These are phyloP conservation scores for Galago senegalensis DNA, from an alignment of 2,797 vertebrate genomes.

Conservation along the genomic window DNA sequence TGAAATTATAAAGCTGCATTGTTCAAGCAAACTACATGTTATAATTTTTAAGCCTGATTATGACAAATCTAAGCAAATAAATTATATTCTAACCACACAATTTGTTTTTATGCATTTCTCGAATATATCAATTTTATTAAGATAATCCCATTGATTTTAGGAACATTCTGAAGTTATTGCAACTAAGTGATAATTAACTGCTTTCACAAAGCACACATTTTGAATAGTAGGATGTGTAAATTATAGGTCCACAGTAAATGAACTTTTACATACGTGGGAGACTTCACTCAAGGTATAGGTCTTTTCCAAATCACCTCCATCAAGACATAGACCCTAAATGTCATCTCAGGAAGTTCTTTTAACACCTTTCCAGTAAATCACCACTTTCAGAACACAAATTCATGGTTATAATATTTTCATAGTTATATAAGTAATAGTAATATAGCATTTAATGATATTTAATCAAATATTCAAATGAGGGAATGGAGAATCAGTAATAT, in stretches of 20 bases:
- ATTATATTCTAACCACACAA: not conserved
- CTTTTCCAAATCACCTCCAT: not conserved
- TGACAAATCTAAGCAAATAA: not conserved
- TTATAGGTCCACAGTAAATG: not conserved
- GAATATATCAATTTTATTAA: conserved; percentile 21
- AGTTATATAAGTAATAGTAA: not conserved
- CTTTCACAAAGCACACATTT: conserved; percentile 25
- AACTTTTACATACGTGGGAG: conserved; percentile 1
- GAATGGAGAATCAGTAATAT: not conserved
- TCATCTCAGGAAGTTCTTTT: not conserved
- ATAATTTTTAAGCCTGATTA: not conserved
- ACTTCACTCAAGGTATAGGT: not conserved
- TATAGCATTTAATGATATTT: not conserved
- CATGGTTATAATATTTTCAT: not conserved
- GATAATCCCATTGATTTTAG: not conserved
- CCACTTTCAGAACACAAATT: not conserved
- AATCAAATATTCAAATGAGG: not conserved
- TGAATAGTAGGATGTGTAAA: not conserved
- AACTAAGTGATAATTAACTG: not conserved
- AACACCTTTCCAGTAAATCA: not conserved
- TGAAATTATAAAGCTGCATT: too few species aligned
- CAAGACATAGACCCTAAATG: not conserved
- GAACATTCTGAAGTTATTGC: conserved; percentile 8
- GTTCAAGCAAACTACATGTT: too few species aligned
- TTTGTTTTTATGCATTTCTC: not conserved